phyloP scores from a whole-genome alignment of 2,797 vertebrate genomes.

The Brotula barbata region DNA sequence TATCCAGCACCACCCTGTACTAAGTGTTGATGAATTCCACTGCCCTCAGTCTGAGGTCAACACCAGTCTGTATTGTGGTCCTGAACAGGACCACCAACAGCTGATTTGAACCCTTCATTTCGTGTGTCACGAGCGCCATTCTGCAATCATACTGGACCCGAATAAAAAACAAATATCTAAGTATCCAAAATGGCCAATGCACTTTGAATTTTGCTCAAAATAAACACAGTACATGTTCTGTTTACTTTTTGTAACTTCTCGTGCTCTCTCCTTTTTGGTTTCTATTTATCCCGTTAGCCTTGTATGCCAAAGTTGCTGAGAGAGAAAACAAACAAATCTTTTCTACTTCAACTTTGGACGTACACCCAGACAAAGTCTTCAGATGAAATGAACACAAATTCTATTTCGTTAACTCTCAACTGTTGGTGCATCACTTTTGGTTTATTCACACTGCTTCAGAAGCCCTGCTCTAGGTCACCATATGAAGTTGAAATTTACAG shows the following conservation, averaged over 20 bases:
- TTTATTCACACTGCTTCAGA: too few relatives aligned
- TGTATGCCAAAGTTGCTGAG: too few relatives aligned
- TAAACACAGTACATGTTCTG: not conserved
- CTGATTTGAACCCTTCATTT: not conserved
- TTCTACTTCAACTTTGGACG: too few relatives aligned
- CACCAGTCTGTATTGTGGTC: slow-evolving; percentile 25
- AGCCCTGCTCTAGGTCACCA: not conserved
- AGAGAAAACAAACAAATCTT: too few relatives aligned
- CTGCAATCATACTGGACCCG: not conserved
- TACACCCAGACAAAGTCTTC: too few relatives aligned
- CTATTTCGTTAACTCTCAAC: not conserved
- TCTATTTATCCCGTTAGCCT: too few relatives aligned
- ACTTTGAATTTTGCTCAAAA: too few relatives aligned
- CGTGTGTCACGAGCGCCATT: slow-evolving; percentile 7
- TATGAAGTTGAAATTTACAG: not conserved
- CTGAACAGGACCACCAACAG: slow-evolving; percentile 8
- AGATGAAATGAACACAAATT: not conserved
- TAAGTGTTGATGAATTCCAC: slow-evolving; percentile 45
- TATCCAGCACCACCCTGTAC: slow-evolving; percentile 43
- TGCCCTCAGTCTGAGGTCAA: slow-evolving; percentile 32
- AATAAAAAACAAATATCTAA: too few relatives aligned
- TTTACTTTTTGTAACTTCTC: too few relatives aligned
- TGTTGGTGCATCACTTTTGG: not conserved
- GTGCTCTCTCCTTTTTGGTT: too few relatives aligned
- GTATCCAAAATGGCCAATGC: too few relatives aligned